These are phyloP conservation scores for Polyodon spathula DNA, from an alignment of 2,113 vertebrate species.

Conservation along the genomic window DNA sequence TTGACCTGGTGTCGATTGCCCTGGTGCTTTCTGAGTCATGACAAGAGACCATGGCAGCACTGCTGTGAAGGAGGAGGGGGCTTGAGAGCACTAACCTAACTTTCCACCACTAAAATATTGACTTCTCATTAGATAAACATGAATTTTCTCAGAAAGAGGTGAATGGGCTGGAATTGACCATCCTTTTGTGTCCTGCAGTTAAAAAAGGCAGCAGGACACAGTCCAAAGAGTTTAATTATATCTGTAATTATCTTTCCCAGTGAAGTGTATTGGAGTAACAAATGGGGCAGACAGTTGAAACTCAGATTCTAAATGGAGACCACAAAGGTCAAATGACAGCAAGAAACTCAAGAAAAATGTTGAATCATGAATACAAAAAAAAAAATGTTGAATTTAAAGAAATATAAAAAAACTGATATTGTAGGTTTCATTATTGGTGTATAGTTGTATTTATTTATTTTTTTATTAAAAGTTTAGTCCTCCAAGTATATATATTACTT, in stretches of 20 bases:
- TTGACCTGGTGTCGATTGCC: constrained; percentile 15
- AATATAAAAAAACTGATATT: constrained; percentile 22
- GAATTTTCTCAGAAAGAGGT: constrained; percentile 91
- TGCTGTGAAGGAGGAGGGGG: constrained; percentile 61
- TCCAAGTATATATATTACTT: no score
- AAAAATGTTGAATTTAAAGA: constrained; percentile 33
- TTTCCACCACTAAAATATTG: constrained; percentile 77
- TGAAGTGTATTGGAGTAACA: constrained; percentile 69
- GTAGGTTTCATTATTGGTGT: no score
- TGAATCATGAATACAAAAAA: constrained; percentile 38
- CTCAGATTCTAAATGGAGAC: constrained; percentile 41
- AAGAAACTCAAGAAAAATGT: constrained; percentile 31
- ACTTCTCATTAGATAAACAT: constrained; percentile 92
- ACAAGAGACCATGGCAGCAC: constrained; percentile 48
- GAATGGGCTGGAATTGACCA: constrained; percentile 54
- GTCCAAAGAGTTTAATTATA: constrained; percentile 77
- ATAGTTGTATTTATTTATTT: constrained; percentile 28
- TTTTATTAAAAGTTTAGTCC: neutral
- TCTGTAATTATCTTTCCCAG: constrained; percentile 84
- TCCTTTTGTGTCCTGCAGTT: constrained; percentile 34
- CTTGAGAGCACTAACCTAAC: constrained; percentile 70
- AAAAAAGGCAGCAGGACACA: constrained; percentile 54
- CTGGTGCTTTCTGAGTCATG: constrained; percentile 63
- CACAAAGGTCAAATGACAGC: constrained; percentile 55
- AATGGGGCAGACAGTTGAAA: constrained; percentile 55